Evolutionary conservation across 2,113 vertebrate genomes (phyloP).

Genomic region (Neomonachus schauinslandi): DNA sequence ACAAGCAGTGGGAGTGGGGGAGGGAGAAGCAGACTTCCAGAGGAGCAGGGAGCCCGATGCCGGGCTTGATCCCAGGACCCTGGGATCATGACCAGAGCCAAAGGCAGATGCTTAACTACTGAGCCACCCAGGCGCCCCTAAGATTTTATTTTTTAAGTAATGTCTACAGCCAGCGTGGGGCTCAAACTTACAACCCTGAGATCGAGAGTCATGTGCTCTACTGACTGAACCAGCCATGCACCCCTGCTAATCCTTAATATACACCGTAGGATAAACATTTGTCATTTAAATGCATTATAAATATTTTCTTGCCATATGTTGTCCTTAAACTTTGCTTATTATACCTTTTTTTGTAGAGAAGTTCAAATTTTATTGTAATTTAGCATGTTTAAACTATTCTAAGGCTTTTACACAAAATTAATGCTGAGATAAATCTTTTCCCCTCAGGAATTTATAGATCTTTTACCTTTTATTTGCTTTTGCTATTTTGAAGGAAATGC

Average conservation of each 20-base stretch:
- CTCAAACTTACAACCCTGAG: neutral
- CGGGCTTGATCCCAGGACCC: too few species aligned
- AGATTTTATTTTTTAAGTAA: neutral
- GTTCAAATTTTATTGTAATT: slow-evolving; percentile 19
- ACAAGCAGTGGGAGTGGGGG: too few species aligned
- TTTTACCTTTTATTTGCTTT: neutral
- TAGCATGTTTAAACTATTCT: neutral
- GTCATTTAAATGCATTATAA: neutral
- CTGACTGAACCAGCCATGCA: neutral
- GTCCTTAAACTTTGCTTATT: slow-evolving; percentile 2
- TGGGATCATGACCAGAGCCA: too few species aligned
- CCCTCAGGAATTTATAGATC: neutral
- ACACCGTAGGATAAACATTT: neutral
- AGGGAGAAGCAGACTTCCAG: too few species aligned
- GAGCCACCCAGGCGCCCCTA: neutral
- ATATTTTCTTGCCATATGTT: neutral
- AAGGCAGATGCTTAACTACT: too few species aligned
- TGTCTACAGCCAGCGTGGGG: neutral
- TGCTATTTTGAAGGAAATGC: neutral
- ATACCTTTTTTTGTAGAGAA: neutral
- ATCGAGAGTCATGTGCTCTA: neutral
- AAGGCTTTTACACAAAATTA: neutral
- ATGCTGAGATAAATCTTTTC: neutral
- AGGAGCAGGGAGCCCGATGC: too few species aligned
- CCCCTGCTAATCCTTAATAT: neutral